Percentiles rank a stretch among this genome's conserved stretches.
Conservation (phyloP, 1,140 invertebrate species). For the Brachionus angularis region DNA sequence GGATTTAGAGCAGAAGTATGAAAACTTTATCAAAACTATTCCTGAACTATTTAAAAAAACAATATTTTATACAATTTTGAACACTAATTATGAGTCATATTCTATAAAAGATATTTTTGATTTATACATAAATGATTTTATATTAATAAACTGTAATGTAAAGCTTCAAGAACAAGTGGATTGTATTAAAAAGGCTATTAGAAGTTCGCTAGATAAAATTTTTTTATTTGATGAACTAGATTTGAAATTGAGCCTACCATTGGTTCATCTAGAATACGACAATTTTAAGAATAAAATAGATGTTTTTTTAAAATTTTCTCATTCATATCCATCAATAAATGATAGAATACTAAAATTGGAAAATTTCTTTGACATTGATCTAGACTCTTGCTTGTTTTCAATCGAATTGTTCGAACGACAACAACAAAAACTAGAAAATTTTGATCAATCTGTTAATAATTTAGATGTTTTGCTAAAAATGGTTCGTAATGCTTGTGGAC, state of each 20-base stretch:
- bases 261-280: not conserved
- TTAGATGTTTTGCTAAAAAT: not conserved
- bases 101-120: not conserved
- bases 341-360: not conserved
- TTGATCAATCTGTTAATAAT: not conserved
- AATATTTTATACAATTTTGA: not conserved
- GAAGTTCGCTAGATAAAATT: not conserved
- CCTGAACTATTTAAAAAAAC: not conserved
- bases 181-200: not conserved
- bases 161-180: not conserved
- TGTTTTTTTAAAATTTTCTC: not conserved
- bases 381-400: not conserved
- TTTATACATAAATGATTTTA: conserved; percentile 19
- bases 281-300: not conserved
- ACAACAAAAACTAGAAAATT: not conserved
- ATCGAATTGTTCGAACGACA: not conserved
- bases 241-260: not conserved
- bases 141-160: not conserved
- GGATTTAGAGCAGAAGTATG: not conserved
- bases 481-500: not conserved
- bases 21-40: not conserved
- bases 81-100: not conserved
- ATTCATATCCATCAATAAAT: not conserved
- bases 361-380: not conserved
- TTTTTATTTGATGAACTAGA: not conserved